Percentiles rank a stretch among this genome's conserved stretches.
Conservation (phyloP, 2,888 invertebrate species). For the Amblyjoppa fuscipennis region DNA sequence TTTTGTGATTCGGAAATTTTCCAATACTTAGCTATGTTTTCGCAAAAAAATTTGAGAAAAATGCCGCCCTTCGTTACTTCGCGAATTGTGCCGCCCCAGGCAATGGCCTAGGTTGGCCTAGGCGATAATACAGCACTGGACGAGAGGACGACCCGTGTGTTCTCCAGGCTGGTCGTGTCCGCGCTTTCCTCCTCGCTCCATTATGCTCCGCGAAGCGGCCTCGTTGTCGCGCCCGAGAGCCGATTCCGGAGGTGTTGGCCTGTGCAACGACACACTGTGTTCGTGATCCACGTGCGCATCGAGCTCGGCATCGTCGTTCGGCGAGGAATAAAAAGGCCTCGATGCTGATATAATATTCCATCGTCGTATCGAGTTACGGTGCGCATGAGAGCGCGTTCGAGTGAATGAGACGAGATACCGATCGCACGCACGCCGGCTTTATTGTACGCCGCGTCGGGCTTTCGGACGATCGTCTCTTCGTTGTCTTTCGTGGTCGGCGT, state of each 20-base stretch:
- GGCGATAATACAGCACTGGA: too few relatives aligned
- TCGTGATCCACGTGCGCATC: conserved; percentile 27
- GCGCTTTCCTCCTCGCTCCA: conserved; percentile 60
- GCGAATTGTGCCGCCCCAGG: too few relatives aligned
- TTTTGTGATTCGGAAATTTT: too few relatives aligned
- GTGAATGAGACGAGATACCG: conserved; percentile 10
- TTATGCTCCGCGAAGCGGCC: conserved; percentile 73
- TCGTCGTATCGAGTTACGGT: conserved; percentile 38
- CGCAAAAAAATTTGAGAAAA: too few relatives aligned
- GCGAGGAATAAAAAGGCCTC: neutral
- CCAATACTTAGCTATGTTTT: too few relatives aligned
- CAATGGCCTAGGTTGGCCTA: too few relatives aligned
- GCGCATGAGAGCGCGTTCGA: conserved; percentile 2
- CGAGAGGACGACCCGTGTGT: conserved; percentile 30
- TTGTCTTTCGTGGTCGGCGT: conserved; percentile 14
- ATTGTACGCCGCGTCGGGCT: conserved; percentile 3
- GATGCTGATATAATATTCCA: conserved; percentile 19
- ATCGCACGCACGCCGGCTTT: conserved; percentile 1
- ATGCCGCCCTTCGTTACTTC: too few relatives aligned
- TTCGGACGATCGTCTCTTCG: conserved; percentile 23
- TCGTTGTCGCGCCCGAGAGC: conserved; percentile 66
- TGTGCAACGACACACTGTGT: neutral
- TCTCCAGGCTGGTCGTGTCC: conserved; percentile 16
- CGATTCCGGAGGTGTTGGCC: conserved; percentile 55
- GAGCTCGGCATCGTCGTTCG: neutral